Conservation (phyloP, 1,140 invertebrate genomes). For the Zaprionus ornatus region DNA sequence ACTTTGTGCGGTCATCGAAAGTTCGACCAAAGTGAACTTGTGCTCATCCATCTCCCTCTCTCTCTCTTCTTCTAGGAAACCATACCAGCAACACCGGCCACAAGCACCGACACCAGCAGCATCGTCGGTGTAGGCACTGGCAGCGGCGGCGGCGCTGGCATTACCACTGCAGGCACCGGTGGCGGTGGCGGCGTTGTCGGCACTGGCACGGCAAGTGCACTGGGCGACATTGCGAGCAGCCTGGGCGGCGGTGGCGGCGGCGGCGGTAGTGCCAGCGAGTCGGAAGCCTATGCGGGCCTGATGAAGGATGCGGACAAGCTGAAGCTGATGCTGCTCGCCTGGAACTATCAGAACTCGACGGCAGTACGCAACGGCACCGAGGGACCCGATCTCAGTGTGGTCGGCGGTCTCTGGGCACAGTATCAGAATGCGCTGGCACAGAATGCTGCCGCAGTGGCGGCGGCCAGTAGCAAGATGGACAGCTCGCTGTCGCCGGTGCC, state of each 20-base stretch:
- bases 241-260: slow-evolving; percentile 50
- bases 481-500: slow-evolving; percentile 78
- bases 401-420: slow-evolving; percentile 91
- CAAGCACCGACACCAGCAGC: slow-evolving; percentile 71
- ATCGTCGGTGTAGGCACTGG: slow-evolving; percentile 58
- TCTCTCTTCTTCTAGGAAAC: slow-evolving; percentile 52
- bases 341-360: slow-evolving; percentile 91
- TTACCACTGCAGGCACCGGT: slow-evolving; percentile 28
- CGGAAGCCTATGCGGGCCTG: slow-evolving; percentile 79
- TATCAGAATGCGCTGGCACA: slow-evolving; percentile 86
- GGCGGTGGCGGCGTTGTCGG: slow-evolving; percentile 36
- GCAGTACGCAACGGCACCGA: slow-evolving; percentile 84
- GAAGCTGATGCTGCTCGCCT: slow-evolving; percentile 92
- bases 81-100: slow-evolving; percentile 77
- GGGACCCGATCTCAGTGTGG: slow-evolving; percentile 84
- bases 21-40: slow-evolving; percentile 46
- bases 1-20: slow-evolving; percentile 67
- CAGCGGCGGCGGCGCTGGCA: slow-evolving; percentile 33
- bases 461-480: slow-evolving; percentile 69
- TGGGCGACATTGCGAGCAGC: slow-evolving; percentile 52
- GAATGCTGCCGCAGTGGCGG: slow-evolving; percentile 72
- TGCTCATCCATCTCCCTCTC: slow-evolving; percentile 7
- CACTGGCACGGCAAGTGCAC: slow-evolving; percentile 15
- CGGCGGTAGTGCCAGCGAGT: slow-evolving; percentile 67
- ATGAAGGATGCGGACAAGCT: slow-evolving; percentile 93